Percentiles rank a stretch among this genome's conserved stretches.
Evolutionary conservation across 2,113 vertebrate genomes (phyloP).

Genomic region (Bombycilla garrulus): DNA sequence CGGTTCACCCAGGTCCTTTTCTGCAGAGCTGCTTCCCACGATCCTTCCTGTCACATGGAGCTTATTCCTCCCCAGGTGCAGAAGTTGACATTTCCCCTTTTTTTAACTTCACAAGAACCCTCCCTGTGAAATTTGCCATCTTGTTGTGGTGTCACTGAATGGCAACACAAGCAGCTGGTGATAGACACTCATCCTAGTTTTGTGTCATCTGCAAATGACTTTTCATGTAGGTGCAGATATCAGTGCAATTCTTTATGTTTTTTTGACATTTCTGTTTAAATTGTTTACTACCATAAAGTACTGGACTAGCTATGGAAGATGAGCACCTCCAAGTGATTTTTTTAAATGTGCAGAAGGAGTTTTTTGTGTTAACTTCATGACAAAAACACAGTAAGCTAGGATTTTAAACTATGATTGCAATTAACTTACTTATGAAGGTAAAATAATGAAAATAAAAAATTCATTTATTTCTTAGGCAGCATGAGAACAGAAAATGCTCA

Average conservation of each 20-base stretch:
- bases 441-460: neutral
- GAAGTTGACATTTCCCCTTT: neutral
- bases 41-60: neutral
- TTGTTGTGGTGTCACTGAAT: neutral
- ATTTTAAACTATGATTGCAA: neutral
- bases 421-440: neutral
- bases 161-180: neutral
- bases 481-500: conserved; percentile 4
- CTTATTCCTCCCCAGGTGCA: neutral
- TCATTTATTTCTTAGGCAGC: neutral
- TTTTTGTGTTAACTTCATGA: neutral
- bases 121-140: neutral
- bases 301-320: neutral
- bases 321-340: neutral
- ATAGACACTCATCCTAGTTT: neutral
- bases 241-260: neutral
- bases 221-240: neutral
- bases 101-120: neutral
- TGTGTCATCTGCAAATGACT: neutral
- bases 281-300: neutral
- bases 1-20: neutral
- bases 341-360: accelerated
- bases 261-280: neutral
- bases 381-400: neutral
- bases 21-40: neutral